phyloP scores from a whole-genome alignment of 1,140 invertebrate species.

The Battus philenor region DNA sequence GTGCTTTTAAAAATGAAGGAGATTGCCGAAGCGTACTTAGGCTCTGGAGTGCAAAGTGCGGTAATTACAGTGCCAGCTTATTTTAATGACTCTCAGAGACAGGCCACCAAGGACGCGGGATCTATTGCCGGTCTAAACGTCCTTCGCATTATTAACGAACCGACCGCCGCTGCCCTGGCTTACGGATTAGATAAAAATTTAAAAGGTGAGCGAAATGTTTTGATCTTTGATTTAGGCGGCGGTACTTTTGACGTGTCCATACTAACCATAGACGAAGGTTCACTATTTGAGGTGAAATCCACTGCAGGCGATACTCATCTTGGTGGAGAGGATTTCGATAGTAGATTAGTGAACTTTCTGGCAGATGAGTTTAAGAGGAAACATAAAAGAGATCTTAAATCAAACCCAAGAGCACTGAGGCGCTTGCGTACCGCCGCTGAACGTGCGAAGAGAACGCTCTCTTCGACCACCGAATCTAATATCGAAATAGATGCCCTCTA shows the following conservation, averaged over 20 bases:
- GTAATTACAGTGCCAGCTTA: constrained; percentile 81
- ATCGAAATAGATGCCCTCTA: constrained; percentile 74
- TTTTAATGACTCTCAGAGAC: constrained; percentile 75
- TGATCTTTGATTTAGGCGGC: constrained; percentile 74
- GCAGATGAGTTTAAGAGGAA: constrained; percentile 78
- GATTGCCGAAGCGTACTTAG: constrained; percentile 83
- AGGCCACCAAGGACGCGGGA: constrained; percentile 76
- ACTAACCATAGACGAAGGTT: constrained; percentile 89
- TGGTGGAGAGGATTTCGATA: constrained; percentile 93
- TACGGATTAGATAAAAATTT: constrained; percentile 84
- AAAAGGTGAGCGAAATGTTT: constrained; percentile 79
- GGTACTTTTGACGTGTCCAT: constrained; percentile 91
- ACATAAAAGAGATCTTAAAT: constrained; percentile 67
- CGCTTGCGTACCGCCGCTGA: constrained; percentile 80
- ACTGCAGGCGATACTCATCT: constrained; percentile 86
- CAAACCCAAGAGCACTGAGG: constrained; percentile 70
- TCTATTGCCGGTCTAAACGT: constrained; percentile 82
- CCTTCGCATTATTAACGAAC: constrained; percentile 85
- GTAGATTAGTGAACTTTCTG: constrained; percentile 86
- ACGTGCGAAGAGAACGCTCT: constrained; percentile 73
- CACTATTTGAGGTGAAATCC: constrained; percentile 85
- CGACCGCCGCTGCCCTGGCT: constrained; percentile 85
- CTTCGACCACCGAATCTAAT: constrained; percentile 72
- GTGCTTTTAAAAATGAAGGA: constrained; percentile 75
- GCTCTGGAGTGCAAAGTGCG: constrained; percentile 79